phyloP scores from a whole-genome alignment of 2,113 vertebrate genomes.

The Prunella himalayana region DNA sequence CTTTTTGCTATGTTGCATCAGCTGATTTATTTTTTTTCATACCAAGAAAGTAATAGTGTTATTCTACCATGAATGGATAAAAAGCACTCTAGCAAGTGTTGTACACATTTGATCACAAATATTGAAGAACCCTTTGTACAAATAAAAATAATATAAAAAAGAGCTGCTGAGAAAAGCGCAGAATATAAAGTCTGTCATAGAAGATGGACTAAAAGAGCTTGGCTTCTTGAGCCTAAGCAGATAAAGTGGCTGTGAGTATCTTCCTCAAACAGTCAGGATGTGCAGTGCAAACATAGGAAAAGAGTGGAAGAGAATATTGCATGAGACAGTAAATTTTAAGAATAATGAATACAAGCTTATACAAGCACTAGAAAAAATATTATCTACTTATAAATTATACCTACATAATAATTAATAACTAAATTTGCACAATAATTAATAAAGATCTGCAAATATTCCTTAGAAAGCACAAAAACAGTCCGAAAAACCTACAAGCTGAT shows the following conservation, averaged over 20 bases:
- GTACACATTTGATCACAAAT: background rate
- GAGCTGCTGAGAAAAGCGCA: background rate
- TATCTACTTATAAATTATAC: background rate
- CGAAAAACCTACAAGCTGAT: fast-evolving
- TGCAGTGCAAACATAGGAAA: background rate
- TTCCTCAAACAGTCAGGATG: background rate
- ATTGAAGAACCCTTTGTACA: background rate
- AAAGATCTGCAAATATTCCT: background rate
- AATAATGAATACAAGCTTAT: background rate
- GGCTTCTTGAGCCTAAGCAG: background rate
- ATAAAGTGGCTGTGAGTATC: background rate
- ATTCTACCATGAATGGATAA: background rate
- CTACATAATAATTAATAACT: background rate
- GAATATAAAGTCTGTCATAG: background rate
- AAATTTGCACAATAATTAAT: background rate
- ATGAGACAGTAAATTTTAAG: background rate
- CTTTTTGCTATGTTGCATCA: background rate
- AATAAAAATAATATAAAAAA: background rate
- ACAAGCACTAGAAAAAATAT: background rate
- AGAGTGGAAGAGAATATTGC: background rate
- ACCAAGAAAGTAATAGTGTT: background rate
- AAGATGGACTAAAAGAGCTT: background rate
- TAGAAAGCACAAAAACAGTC: background rate
- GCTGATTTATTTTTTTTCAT: background rate
- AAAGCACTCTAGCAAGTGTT: background rate